A percentile compares a stretch with the other conserved stretches of the same genome.
phyloP scores from a whole-genome alignment of 1,140 invertebrate genomes.

The Camponotus floridanus region DNA sequence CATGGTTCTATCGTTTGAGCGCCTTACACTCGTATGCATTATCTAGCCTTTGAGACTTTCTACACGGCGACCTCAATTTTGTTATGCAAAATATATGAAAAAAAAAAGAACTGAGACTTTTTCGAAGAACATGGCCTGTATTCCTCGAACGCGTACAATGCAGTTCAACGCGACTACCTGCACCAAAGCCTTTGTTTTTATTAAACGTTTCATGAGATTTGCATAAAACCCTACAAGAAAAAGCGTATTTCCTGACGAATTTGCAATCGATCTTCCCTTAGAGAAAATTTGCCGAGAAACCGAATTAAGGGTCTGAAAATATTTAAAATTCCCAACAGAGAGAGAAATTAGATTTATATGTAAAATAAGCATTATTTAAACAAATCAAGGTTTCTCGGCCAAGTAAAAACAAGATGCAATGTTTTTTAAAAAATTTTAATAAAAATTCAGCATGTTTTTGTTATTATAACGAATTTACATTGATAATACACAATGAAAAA shows the following conservation, averaged over 20 bases:
- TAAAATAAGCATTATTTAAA: neutral
- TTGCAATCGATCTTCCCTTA: conserved; percentile 10
- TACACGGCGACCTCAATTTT: conserved; percentile 48
- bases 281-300: neutral
- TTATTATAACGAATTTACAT: neutral
- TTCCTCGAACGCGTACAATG: neutral
- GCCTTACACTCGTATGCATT: conserved; percentile 47
- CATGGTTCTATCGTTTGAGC: conserved; percentile 56
- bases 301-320: neutral
- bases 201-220: conserved; percentile 37
- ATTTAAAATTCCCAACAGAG: neutral
- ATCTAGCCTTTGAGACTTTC: conserved; percentile 50
- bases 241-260: neutral
- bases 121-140: neutral
- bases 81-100: conserved; percentile 53
- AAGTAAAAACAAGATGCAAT: neutral
- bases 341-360: neutral
- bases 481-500: neutral
- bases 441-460: neutral
- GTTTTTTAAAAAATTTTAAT: neutral
- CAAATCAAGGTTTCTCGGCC: neutral
- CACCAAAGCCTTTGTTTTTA: conserved; percentile 20
- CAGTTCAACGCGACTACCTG: neutral
- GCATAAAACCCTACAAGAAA: conserved; percentile 13
- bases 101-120: conserved; percentile 5